These are phyloP conservation scores for Idaea straminata DNA, from an alignment of 2,888 invertebrate genomes.

Conservation along the genomic window DNA sequence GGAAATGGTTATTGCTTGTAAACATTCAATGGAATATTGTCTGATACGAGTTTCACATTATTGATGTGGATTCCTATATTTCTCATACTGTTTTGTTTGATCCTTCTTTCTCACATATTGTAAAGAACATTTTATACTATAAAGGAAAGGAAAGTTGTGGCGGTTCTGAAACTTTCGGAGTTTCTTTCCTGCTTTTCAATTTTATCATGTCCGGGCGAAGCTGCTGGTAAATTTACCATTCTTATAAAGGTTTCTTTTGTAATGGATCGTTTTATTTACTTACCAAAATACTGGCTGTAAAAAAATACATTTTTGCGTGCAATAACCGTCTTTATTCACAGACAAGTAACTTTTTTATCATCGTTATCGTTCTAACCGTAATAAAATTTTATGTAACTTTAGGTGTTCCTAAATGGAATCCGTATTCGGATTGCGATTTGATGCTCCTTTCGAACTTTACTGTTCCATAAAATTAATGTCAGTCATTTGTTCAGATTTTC, in stretches of 20 bases:
- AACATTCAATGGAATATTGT: conserved; percentile 24
- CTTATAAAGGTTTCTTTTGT: background rate
- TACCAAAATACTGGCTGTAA: background rate
- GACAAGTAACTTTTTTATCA: background rate
- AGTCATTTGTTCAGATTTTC: background rate
- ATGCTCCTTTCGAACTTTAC: background rate
- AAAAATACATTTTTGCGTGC: background rate
- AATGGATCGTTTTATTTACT: background rate
- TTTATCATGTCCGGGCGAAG: background rate
- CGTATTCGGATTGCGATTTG: background rate
- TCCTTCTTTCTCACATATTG: conserved; percentile 5
- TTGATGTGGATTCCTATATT: conserved; percentile 6
- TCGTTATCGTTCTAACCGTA: background rate
- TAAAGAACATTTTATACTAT: background rate
- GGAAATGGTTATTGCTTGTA: conserved; percentile 23
- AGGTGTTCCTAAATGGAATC: background rate
- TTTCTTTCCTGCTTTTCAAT: background rate
- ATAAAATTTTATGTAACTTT: background rate
- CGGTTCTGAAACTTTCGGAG: background rate
- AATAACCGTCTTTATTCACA: background rate
- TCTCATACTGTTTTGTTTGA: conserved; percentile 13
- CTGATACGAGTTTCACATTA: conserved; percentile 7
- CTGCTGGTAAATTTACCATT: background rate
- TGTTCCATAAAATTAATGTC: background rate
- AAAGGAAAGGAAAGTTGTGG: background rate